phyloP scores from a whole-genome alignment of 2,888 invertebrate species.

The Xylocampa areola region DNA sequence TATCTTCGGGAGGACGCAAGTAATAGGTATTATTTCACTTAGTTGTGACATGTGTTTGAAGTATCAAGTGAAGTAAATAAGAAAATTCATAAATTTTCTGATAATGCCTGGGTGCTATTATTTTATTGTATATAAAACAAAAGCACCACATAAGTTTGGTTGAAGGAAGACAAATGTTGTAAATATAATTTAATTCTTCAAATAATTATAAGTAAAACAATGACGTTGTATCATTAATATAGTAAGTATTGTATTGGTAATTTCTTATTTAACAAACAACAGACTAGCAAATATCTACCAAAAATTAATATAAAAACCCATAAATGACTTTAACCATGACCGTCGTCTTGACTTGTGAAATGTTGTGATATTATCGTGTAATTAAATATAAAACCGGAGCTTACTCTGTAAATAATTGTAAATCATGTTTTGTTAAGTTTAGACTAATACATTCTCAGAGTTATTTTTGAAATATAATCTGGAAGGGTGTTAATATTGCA shows the following conservation, averaged over 20 bases:
- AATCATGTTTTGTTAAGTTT: slow-evolving; percentile 32
- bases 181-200: slow-evolving; percentile 45
- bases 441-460: slow-evolving; percentile 11
- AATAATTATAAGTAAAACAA: slow-evolving; percentile 22
- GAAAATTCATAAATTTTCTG: slow-evolving; percentile 3
- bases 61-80: slow-evolving; percentile 33
- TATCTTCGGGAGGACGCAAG: slow-evolving; percentile 45
- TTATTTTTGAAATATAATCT: too few species aligned
- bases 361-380: slow-evolving; percentile 60
- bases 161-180: slow-evolving; percentile 29
- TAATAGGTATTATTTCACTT: slow-evolving; percentile 50
- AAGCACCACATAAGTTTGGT: slow-evolving; percentile 23
- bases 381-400: slow-evolving; percentile 49
- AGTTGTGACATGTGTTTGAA: slow-evolving; percentile 23
- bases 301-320: slow-evolving; percentile 2
- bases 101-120: neutral
- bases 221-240: slow-evolving; percentile 9
- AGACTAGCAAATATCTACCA: slow-evolving; percentile 24
- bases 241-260: slow-evolving; percentile 14
- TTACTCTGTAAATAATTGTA: slow-evolving; percentile 41
- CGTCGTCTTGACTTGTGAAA: slow-evolving; percentile 34
- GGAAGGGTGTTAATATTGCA: too few species aligned
- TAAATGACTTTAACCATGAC: slow-evolving; percentile 28
- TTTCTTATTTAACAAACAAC: slow-evolving; percentile 8
- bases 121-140: slow-evolving; percentile 1